Conservation (phyloP, 2,797 vertebrate genomes). For the Pterois miles region DNA sequence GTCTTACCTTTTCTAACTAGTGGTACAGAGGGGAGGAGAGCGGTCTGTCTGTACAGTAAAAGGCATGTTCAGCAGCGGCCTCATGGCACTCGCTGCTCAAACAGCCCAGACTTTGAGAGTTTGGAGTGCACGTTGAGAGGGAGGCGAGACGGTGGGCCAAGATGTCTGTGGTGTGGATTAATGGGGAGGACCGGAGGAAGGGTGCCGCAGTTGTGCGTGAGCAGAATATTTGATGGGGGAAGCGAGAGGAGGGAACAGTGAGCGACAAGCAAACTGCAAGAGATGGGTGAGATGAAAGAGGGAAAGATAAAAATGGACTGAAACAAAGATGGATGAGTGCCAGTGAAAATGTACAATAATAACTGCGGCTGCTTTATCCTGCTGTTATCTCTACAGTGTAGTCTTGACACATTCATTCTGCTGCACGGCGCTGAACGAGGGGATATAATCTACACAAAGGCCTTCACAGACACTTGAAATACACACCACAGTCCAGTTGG, state of each 20-base stretch:
- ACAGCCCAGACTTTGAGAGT: slow-evolving; percentile 61
- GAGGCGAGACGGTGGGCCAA: slow-evolving; percentile 84
- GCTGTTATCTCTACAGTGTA: slow-evolving; percentile 16
- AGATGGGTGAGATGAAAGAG: slow-evolving; percentile 61
- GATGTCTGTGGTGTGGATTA: slow-evolving; percentile 90
- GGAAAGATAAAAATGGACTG: slow-evolving; percentile 45
- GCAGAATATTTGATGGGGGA: slow-evolving; percentile 90
- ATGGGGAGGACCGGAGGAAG: slow-evolving; percentile 89
- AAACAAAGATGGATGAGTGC: slow-evolving; percentile 49
- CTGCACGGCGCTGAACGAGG: slow-evolving; percentile 21
- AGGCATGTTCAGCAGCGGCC: slow-evolving; percentile 49
- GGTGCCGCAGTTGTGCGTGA: slow-evolving; percentile 92
- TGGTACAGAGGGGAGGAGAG: slow-evolving; percentile 12
- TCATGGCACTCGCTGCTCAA: slow-evolving; percentile 56
- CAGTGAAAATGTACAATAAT: slow-evolving; percentile 54
- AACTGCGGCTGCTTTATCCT: slow-evolving; percentile 47
- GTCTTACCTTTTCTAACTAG: slow-evolving; percentile 28
- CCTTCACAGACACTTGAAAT: slow-evolving; percentile 10
- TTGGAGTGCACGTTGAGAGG: slow-evolving; percentile 72
- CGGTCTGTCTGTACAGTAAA: slow-evolving; percentile 47
- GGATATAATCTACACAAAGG: slow-evolving; percentile 15
- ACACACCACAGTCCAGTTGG: not conserved
- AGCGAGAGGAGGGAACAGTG: slow-evolving; percentile 84
- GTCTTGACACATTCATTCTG: slow-evolving; percentile 33
- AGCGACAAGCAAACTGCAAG: slow-evolving; percentile 72